Base-by-base conservation (phyloP, 2,797 vertebrate species). In the Acipenser oxyrinchus region DNA sequence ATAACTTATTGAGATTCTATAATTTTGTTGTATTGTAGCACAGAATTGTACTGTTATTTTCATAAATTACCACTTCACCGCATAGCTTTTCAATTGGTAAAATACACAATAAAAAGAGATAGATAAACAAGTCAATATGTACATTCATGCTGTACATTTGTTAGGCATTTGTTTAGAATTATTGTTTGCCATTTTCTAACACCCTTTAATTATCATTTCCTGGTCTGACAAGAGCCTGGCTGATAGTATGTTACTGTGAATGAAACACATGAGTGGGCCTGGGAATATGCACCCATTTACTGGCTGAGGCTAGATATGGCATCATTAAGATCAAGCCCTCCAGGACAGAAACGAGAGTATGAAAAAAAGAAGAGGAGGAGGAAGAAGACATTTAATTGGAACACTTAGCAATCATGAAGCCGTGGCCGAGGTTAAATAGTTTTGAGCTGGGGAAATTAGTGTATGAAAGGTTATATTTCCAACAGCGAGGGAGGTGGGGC, bases 391-490 rank as follows among this genome's bases (percentile, higher is more conserved):
- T 88, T 89, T 89, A 88, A 91, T 89, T 89, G 88, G 85, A 88
- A 88, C 86, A 89, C 83, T 91, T 89, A 88, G 86, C 86, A 89
- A 90, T 91, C 88, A 87, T 83, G 87, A 87, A 89, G 86, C 86
- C 87, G 87, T 86, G 87, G 85, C 84, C 83, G 88, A 91, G 89
- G 90, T 90, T 90, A 91, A 90, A 88, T 90, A 90, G 88, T 91
- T 90, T 90, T 89, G 89, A 88, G 88, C 87, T 86, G 88, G 87
- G 89, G 87, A 90, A 90, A 91, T 90, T 89, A 91, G 90, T 89
- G 87, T 87, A 89, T 90, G 89, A 89, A 91, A 91, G 88, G 89
- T 91, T 91, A 89, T 85, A 84, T 86, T 87, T 88, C 90, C 88
- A 86, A 84, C 88, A 86, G 89, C 60, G 89, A 86, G 86, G 86